Conservation (phyloP, 2,113 vertebrate genomes). For the Tachysurus vachellii region DNA sequence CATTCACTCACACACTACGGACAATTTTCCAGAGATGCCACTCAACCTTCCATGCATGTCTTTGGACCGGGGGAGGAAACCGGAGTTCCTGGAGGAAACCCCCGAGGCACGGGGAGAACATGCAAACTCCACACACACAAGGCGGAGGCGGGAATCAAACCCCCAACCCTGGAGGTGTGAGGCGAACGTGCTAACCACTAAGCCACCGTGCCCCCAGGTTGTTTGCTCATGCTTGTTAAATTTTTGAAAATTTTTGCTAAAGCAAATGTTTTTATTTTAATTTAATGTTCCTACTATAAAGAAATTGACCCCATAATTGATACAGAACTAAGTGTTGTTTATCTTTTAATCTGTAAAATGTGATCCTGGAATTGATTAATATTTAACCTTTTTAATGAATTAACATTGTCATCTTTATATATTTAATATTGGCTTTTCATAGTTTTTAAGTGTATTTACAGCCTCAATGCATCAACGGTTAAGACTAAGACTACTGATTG, state of each 20-base stretch:
- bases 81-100: too few relatives aligned
- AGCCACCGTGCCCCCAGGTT: too few relatives aligned
- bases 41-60: too few relatives aligned
- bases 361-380: background rate
- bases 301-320: background rate
- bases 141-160: too few relatives aligned
- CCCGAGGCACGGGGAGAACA: too few relatives aligned
- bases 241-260: background rate
- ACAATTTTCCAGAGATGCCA: too few relatives aligned
- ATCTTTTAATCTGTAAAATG: background rate
- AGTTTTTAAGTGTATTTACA: background rate
- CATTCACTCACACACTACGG: too few relatives aligned
- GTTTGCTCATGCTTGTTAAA: background rate
- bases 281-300: background rate
- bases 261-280: background rate
- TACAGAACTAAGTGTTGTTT: background rate
- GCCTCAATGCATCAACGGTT: background rate
- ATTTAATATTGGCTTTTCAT: background rate
- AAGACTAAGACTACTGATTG: slow-evolving; percentile 1
- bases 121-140: too few relatives aligned
- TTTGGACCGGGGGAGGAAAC: too few relatives aligned
- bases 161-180: too few relatives aligned
- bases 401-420: background rate
- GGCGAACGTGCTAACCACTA: too few relatives aligned
- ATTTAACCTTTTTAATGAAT: background rate